Evolutionary conservation across 2,888 invertebrate genomes (phyloP), one percentile per base, ranked within the genome.

Genomic region (Sinohyriopsis cumingii): DNA sequence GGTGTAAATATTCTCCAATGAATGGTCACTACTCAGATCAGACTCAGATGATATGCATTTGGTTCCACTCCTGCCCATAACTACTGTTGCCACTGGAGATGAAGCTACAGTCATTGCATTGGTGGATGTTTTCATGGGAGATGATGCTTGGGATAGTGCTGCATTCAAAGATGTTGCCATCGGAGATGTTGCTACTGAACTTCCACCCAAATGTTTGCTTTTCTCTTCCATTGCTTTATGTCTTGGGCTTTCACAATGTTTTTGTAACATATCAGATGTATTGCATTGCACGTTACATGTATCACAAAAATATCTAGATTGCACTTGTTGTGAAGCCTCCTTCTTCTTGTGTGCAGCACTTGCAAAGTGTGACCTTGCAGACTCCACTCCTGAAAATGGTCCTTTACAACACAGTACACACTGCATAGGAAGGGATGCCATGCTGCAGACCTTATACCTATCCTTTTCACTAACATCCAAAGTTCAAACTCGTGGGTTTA

Each of bases 381-480:
- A 81, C 18, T 67, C 56, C 5, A 59, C 45, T n/a, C 84, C 84
- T 62, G 67, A 71, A 55, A 85, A 79, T 1, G 56, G 62, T 20
- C 66, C 70, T 65, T 80, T 78, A 54, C 76, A 68, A 65, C 84
- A 85, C 18, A 79, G 69, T 22, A 67, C 54, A 66, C 85, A 85
- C 54, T 64, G 62, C 18, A 71, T 55, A 24, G 69, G 72, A 24
- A 72, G 12, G 45, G 45, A 45, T 45, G 45, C 45, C 45, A 45
- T 45, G 45, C 45, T 45, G 45, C 45, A 45, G 45, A 12, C 4
- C 12, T 45, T 45, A 3, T 12, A 45, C 12, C 12, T 45, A 45
- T 45, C 45, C 45, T 45, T 45, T 45, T 45, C 45, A 45, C 45
- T 12, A 45, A 33, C 33, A 33, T 33, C 33, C 33, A 33, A 33